A percentile compares a stretch with the other conserved stretches of the same genome.
Evolutionary conservation across 2,888 invertebrate genomes (phyloP).

Genomic region (Eucera pruinosa): DNA sequence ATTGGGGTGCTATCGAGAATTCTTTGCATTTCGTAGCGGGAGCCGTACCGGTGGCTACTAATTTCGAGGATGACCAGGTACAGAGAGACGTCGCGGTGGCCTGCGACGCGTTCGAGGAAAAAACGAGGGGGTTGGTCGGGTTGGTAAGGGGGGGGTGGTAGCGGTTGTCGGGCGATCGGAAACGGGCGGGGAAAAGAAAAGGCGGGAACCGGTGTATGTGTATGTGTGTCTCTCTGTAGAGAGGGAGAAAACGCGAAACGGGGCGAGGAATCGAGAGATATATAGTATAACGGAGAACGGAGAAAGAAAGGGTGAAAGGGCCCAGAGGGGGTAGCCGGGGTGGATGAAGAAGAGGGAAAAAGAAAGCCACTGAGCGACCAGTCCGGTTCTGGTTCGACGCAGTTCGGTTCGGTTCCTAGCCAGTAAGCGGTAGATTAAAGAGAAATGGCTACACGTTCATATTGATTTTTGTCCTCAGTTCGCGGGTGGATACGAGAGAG

Average conservation of each 20-base stretch:
- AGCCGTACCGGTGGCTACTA: slow-evolving; percentile 62
- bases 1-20: slow-evolving; percentile 62
- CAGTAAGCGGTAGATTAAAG: slow-evolving; percentile 84
- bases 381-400: slow-evolving; percentile 74
- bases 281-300: slow-evolving; percentile 43
- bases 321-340: neutral
- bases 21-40: slow-evolving; percentile 73
- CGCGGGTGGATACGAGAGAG: slow-evolving; percentile 73
- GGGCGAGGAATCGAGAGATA: too few relatives aligned
- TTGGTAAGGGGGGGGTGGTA: slow-evolving; percentile 13
- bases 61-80: slow-evolving; percentile 64
- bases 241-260: neutral
- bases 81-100: slow-evolving; percentile 41
- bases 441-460: slow-evolving; percentile 84
- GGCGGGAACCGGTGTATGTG: slow-evolving; percentile 5
- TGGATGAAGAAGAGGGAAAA: too few relatives aligned
- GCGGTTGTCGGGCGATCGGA: slow-evolving; percentile 25
- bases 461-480: slow-evolving; percentile 84
- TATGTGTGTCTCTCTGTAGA: too few relatives aligned
- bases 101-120: slow-evolving; percentile 43
- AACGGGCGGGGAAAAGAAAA: slow-evolving; percentile 15
- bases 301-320: slow-evolving; percentile 24
- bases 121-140: slow-evolving; percentile 21
- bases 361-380: slow-evolving; percentile 61
- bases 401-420: slow-evolving; percentile 77